Evolutionary conservation across 2,888 invertebrate genomes (phyloP).

Genomic region (Drosophila testacea): DNA sequence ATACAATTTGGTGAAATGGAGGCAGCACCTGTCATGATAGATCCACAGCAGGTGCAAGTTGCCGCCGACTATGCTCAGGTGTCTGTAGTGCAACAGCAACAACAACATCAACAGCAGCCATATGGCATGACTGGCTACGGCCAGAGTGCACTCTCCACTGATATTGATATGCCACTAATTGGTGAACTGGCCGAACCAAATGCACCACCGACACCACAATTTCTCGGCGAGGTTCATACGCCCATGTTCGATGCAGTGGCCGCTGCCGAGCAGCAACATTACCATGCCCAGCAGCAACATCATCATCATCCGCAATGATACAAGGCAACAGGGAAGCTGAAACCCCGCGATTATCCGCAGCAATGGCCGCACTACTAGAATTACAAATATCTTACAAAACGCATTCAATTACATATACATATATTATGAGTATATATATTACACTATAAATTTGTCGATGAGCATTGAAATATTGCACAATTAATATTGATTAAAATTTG

Average conservation of each 20-base stretch:
- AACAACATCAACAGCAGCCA: constrained; percentile 71
- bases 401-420: constrained; percentile 22
- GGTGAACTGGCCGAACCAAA: constrained; percentile 81
- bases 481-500: constrained; percentile 40
- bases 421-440: constrained; percentile 44
- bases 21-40: constrained; percentile 75
- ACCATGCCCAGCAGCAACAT: constrained; percentile 80
- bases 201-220: constrained; percentile 82
- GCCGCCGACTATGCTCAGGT: constrained; percentile 63
- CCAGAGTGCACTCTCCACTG: constrained; percentile 65
- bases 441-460: constrained; percentile 48
- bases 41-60: constrained; percentile 64
- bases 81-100: constrained; percentile 68
- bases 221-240: constrained; percentile 82
- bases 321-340: constrained; percentile 66
- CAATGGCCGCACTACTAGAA: constrained; percentile 78
- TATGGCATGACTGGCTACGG: constrained; percentile 64
- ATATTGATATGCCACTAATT: constrained; percentile 82
- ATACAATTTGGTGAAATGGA: constrained; percentile 83
- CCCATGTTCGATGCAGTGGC: constrained; percentile 83
- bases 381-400: constrained; percentile 24
- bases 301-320: constrained; percentile 76
- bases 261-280: constrained; percentile 82
- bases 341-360: constrained; percentile 74
- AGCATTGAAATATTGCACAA: constrained; percentile 57